Percentiles rank a stretch among this genome's conserved stretches.
phyloP scores from a whole-genome alignment of 2,113 vertebrate species.

The Burhinus oedicnemus region DNA sequence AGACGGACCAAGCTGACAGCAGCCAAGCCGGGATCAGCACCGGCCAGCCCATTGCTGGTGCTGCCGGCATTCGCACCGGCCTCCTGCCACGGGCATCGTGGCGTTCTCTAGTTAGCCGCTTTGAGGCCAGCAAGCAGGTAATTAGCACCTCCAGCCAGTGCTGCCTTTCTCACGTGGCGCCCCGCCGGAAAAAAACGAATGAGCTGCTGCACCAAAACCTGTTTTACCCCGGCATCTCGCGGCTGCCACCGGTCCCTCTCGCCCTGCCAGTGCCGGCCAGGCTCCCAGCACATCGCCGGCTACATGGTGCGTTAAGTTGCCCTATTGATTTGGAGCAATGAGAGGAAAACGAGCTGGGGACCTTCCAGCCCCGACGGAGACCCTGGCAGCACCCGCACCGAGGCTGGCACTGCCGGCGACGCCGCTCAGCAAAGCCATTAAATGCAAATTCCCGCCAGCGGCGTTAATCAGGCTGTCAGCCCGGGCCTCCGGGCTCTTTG shows the following conservation, averaged over 20 bases:
- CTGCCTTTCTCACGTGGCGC: background rate
- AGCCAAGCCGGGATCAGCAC: background rate
- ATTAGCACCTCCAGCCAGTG: background rate
- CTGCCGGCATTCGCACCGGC: background rate
- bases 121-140: background rate
- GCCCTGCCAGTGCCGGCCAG: background rate
- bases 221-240: background rate
- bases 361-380: background rate
- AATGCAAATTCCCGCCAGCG: conserved; percentile 44
- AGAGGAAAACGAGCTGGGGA: background rate
- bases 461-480: conserved; percentile 53
- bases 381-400: background rate
- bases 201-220: background rate
- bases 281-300: background rate
- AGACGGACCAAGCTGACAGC: too few relatives aligned
- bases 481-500: conserved; percentile 13
- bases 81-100: background rate
- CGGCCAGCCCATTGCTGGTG: background rate
- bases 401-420: background rate
- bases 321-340: background rate
- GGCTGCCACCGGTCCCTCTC: background rate
- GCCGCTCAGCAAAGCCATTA: background rate
- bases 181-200: background rate
- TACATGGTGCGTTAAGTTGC: background rate
- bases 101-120: background rate